These are phyloP conservation scores for Caranx ignobilis DNA, from an alignment of 2,113 vertebrate genomes.

Conservation along the genomic window DNA sequence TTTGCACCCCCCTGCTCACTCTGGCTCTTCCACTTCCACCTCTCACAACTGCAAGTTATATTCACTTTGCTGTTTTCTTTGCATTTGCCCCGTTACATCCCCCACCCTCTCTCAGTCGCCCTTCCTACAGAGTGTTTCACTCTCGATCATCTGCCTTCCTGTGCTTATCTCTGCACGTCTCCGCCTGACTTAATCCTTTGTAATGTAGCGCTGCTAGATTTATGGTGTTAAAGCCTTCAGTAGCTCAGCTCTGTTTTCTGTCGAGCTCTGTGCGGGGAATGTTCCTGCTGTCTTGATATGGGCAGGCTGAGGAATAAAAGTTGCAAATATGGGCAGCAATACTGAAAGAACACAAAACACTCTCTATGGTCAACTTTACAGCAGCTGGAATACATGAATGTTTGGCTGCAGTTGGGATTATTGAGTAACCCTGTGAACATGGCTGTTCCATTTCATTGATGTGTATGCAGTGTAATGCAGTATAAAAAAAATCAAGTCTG, in stretches of 20 bases:
- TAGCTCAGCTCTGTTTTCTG: constrained; percentile 67
- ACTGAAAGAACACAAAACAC: constrained; percentile 58
- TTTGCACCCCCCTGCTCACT: constrained; percentile 44
- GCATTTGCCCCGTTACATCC: constrained; percentile 6
- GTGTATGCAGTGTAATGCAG: not conserved
- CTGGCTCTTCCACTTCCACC: not conserved
- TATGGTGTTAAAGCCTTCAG: constrained; percentile 45
- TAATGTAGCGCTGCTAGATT: constrained; percentile 38
- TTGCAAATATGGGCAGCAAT: constrained; percentile 44
- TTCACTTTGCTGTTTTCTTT: constrained; percentile 48
- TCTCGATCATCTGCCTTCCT: constrained; percentile 23
- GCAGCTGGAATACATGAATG: constrained; percentile 62
- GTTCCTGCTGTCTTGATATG: constrained; percentile 53
- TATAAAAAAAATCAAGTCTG: constrained; percentile 6
- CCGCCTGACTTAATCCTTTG: constrained; percentile 41
- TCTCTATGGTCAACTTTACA: constrained; percentile 45
- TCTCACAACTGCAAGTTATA: constrained; percentile 45
- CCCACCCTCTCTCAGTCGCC: constrained; percentile 27
- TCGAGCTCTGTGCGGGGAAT: constrained; percentile 59
- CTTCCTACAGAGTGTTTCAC: constrained; percentile 7
- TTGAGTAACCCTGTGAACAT: constrained; percentile 53
- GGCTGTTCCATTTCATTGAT: constrained; percentile 22
- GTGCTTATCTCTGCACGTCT: constrained; percentile 48
- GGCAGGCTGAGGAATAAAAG: constrained; percentile 36
- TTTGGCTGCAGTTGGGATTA: constrained; percentile 54